Evolutionary conservation across 2,797 vertebrate species (phyloP).

Genomic region (Phaenicophaeus curvirostris): DNA sequence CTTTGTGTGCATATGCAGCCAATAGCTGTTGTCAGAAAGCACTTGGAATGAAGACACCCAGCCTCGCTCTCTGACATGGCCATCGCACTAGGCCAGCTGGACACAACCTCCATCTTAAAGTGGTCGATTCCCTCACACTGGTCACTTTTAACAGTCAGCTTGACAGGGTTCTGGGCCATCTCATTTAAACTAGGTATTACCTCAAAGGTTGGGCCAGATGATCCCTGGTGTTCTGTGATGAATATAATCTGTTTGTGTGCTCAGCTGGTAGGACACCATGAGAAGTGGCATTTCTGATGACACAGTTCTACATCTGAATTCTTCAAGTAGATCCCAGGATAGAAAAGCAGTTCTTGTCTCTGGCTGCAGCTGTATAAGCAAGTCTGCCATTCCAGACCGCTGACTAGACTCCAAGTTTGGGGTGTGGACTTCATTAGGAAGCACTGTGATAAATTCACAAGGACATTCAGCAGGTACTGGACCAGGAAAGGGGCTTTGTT

Average conservation of each 20-base stretch:
- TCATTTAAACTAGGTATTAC: too few relatives aligned
- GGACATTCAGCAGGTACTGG: background rate
- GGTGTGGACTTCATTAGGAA: background rate
- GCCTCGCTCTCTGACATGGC: background rate
- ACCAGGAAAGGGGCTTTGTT: background rate
- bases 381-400: background rate
- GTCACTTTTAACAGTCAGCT: too few relatives aligned
- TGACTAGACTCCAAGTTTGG: background rate
- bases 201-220: too few relatives aligned
- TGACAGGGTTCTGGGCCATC: too few relatives aligned
- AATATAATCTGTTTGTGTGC: accelerated
- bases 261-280: background rate
- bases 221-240: too few relatives aligned
- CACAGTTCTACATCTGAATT: background rate
- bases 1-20: accelerated
- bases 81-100: background rate
- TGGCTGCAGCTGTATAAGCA: background rate
- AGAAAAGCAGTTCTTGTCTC: background rate
- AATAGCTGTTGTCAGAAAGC: background rate
- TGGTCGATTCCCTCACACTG: too few relatives aligned
- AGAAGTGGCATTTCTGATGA: background rate
- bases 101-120: too few relatives aligned
- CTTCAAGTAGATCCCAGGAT: background rate
- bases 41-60: background rate
- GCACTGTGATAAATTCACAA: background rate